Percentiles rank a stretch among this genome's conserved stretches.
phyloP scores from a whole-genome alignment of 2,797 vertebrate genomes.

The Cephalopachus bancanus region DNA sequence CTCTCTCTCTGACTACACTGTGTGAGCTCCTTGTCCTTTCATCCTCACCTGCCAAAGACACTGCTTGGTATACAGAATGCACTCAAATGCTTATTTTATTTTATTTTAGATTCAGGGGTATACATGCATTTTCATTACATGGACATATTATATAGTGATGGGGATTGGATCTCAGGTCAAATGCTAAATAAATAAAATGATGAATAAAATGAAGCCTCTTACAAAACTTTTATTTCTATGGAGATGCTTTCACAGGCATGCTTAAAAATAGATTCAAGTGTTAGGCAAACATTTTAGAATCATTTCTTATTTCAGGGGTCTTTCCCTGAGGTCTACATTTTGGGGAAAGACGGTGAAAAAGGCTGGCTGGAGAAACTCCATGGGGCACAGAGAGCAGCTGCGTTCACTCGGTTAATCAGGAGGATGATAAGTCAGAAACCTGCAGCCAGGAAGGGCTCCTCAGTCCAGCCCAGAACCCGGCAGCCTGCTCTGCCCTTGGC shows the following conservation, averaged over 20 bases:
- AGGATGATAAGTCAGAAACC: background rate
- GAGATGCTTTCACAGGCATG: background rate
- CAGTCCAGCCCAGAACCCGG: accelerated
- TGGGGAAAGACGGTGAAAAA: background rate
- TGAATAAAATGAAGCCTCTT: background rate
- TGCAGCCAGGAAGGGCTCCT: background rate
- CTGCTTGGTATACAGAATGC: background rate
- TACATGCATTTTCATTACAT: too few species aligned
- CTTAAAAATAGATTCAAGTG: slow-evolving; percentile 20
- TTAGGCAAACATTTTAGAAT: slow-evolving; percentile 44
- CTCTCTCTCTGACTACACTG: background rate
- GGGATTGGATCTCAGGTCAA: background rate
- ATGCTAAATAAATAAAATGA: background rate
- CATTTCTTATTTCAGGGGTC: background rate
- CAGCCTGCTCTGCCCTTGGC: background rate
- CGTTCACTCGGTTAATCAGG: background rate
- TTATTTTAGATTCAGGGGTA: too few species aligned
- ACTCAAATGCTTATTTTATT: too few species aligned
- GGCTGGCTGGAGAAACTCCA: background rate
- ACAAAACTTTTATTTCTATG: background rate
- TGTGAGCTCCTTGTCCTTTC: background rate
- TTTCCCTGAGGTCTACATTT: slow-evolving; percentile 17
- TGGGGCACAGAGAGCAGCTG: background rate
- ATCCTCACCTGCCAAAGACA: background rate
- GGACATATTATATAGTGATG: too few species aligned